Base-by-base conservation (phyloP, 1,140 invertebrate genomes). In the Drosophila takahashii region DNA sequence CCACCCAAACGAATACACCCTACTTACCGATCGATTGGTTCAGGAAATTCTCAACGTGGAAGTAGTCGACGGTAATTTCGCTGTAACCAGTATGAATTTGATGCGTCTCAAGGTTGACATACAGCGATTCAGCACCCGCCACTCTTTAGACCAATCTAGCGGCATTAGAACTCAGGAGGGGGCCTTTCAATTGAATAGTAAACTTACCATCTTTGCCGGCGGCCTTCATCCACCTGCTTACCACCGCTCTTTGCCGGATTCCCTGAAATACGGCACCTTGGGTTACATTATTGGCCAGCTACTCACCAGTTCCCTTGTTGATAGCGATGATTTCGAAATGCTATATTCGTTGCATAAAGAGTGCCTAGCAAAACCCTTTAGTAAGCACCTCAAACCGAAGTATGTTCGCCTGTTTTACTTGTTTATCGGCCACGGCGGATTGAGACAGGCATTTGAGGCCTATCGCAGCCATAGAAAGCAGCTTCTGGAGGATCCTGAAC, bases 201-300 rank as follows among this genome's bases (percentile, higher is more conserved):
- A 98, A 98, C 5, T 98, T 99, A 22, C 22, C 22, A 22, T 22
- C 22, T 22, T 22, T 22, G 1, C 22, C 22, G 22, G 22, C 22
- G 22, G 22, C 54, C 93, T 99, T 1, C 98, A 99, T 85, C 95
- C 96, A 54, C 98, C 98, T 0, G 98, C 98, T 81, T 99, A 97
- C 92, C 96, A 98, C 79, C 74, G 77, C 9, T 36, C 54, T 1
- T 91, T 81, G 90, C 90, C 90, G 2, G 58, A 72, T 6, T 61
- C 90, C 0, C 50, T 91, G 1, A 91, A 91, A 73, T 91, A 71
- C 16, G 90, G 90, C 27, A 91, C 90, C 5, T 61, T 91, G 3
- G 90, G 90, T 2, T 91, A 72, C 18, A 18, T 77, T 2, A 59
- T 90, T 11, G 90, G 90, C 7, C 85, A 91, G 9, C 90, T 90